phyloP scores from a whole-genome alignment of 2,113 vertebrate species.

The Bubo bubo region DNA sequence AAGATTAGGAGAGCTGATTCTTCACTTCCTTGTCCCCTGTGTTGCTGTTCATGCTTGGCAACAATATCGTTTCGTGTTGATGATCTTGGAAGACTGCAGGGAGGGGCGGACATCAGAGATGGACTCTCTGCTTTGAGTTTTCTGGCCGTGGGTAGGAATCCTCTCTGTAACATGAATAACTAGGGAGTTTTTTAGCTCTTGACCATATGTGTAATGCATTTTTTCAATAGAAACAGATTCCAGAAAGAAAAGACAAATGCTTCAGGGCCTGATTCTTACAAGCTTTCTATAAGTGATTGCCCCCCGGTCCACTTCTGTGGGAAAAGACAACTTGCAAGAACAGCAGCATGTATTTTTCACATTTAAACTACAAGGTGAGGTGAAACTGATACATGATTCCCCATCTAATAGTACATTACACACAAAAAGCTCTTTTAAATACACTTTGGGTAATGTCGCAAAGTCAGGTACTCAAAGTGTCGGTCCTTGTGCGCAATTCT shows the following conservation, averaged over 20 bases:
- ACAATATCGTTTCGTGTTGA: neutral
- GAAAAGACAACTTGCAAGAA: neutral
- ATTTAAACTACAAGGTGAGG: neutral
- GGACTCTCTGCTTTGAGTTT: neutral
- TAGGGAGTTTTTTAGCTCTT: neutral
- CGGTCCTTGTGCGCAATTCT: neutral
- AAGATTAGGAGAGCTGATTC: neutral
- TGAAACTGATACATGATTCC: neutral
- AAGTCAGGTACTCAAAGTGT: neutral
- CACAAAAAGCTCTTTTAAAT: neutral
- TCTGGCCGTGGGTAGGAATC: fast-evolving
- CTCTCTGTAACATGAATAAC: neutral
- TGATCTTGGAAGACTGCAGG: neutral
- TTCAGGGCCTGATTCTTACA: neutral
- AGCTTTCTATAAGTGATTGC: neutral
- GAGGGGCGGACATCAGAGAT: neutral
- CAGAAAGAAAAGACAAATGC: neutral
- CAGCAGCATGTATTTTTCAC: neutral
- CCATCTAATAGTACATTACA: neutral
- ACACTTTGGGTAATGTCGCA: neutral
- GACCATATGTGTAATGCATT: fast-evolving
- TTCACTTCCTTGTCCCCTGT: neutral
- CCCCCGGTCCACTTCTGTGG: fast-evolving
- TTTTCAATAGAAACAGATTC: neutral
- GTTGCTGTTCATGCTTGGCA: neutral